Evolutionary conservation across 2,113 vertebrate species (phyloP).

Genomic region (Herpetotheres cachinnans): DNA sequence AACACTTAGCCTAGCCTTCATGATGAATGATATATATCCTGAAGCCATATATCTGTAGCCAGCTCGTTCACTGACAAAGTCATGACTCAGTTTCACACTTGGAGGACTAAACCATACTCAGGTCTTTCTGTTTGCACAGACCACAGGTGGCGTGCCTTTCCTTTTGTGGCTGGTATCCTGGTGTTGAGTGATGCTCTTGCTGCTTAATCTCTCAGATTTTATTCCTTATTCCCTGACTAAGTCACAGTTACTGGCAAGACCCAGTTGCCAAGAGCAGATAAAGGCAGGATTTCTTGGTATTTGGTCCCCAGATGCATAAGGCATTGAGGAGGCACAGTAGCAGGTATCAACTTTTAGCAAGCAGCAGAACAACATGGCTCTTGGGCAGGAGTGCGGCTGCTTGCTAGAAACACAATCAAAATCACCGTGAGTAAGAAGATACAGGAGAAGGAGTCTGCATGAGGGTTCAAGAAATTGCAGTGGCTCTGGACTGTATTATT

Average conservation of each 20-base stretch:
- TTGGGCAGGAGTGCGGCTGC: neutral
- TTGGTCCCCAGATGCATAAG: neutral
- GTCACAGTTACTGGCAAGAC: neutral
- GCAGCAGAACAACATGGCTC: neutral
- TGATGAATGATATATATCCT: neutral
- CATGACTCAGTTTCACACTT: rapidly evolving
- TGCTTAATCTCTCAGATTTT: neutral
- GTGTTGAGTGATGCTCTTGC: neutral
- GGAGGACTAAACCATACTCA: neutral
- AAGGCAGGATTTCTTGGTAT: neutral
- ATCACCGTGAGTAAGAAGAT: neutral
- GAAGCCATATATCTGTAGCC: neutral
- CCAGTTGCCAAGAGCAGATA: neutral
- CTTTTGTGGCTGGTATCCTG: neutral
- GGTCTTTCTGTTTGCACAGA: neutral
- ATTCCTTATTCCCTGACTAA: neutral
- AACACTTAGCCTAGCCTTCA: neutral
- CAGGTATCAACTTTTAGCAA: neutral
- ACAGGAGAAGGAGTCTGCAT: neutral
- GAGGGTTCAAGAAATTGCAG: neutral
- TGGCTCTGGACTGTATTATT: neutral
- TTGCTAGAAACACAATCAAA: neutral
- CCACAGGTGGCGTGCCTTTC: neutral
- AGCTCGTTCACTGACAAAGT: neutral
- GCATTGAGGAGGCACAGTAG: neutral